phyloP scores from a whole-genome alignment of 2,888 invertebrate genomes.

The Pristionchus maxplancki region DNA sequence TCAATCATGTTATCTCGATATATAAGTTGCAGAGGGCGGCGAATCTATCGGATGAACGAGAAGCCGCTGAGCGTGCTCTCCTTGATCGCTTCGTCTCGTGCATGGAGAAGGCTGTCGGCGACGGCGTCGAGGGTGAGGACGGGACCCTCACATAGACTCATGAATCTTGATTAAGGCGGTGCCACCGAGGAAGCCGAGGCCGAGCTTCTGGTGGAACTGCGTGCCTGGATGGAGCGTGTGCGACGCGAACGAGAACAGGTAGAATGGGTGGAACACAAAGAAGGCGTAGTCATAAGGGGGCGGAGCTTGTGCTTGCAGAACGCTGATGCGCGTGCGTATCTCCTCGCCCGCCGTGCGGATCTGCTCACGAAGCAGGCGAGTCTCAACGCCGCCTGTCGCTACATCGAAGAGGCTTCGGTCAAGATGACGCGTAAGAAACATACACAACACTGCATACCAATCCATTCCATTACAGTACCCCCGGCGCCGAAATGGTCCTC shows the following conservation, averaged over 20 bases:
- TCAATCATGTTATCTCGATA: background rate
- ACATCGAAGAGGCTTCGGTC: background rate
- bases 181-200: background rate
- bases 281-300: too few relatives aligned
- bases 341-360: background rate
- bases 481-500: background rate
- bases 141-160: background rate
- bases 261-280: too few relatives aligned
- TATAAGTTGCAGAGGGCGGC: background rate
- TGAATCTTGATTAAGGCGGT: background rate
- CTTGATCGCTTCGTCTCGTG: background rate
- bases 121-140: constrained; percentile 11
- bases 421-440: background rate
- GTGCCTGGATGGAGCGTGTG: background rate
- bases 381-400: background rate
- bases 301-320: background rate
- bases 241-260: background rate
- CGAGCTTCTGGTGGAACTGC: background rate
- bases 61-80: background rate
- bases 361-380: background rate
- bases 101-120: constrained; percentile 21
- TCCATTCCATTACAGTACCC: background rate
- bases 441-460: background rate
- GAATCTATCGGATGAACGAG: background rate
- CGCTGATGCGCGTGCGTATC: background rate